Evolutionary conservation across 2,888 invertebrate genomes (phyloP).

Genomic region (Monoplex corrugatus): DNA sequence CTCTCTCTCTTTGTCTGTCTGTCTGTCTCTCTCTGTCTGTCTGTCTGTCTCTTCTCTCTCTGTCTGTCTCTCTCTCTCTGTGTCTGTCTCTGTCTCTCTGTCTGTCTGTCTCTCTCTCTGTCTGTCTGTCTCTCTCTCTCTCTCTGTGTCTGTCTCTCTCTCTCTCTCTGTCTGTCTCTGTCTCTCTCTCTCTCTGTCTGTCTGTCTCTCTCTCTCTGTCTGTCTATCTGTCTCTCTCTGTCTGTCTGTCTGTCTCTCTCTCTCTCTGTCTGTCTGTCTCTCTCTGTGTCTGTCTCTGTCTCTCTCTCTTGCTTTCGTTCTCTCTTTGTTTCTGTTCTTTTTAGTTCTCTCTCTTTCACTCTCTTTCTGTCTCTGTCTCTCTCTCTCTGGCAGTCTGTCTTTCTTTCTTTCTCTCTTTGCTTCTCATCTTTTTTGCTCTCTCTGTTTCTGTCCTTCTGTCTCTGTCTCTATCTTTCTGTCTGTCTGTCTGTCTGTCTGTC

Average conservation of each 20-base stretch:
- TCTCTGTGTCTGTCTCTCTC: neutral
- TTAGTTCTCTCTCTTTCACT: neutral
- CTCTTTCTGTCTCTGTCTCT: neutral
- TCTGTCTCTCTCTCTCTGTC: neutral
- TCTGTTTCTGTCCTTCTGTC: too few relatives aligned
- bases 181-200: slow-evolving; percentile 2
- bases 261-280: neutral
- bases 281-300: neutral
- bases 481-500: too few relatives aligned
- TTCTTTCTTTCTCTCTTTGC: neutral
- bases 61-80: neutral
- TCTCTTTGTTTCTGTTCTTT: too few relatives aligned
- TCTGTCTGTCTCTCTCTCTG: neutral
- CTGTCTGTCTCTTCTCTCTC: neutral
- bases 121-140: slow-evolving; percentile 15
- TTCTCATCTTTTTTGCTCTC: too few relatives aligned
- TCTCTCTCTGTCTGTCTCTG: neutral
- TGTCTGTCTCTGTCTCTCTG: neutral
- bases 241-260: neutral
- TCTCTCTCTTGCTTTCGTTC: too few relatives aligned
- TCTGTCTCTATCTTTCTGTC: too few relatives aligned
- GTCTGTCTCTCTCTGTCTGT: neutral
- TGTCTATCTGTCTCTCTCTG: neutral
- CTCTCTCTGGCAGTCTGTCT: neutral
- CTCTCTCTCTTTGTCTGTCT: neutral